Conservation (phyloP, 2,113 vertebrate genomes). For the Dryoscopus gambensis region DNA sequence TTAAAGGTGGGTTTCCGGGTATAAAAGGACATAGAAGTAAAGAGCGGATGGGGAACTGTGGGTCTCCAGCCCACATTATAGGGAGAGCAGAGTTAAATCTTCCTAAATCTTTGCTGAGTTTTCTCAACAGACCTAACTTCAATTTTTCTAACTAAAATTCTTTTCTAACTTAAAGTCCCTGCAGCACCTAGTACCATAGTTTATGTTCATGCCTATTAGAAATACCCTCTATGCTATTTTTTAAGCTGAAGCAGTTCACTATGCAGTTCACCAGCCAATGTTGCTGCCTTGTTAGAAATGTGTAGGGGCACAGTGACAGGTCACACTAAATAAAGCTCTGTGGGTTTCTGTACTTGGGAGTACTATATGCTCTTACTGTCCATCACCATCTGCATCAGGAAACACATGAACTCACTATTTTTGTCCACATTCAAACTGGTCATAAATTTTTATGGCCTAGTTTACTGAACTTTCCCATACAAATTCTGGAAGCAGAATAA, state of each 20-base stretch:
- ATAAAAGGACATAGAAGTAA: not conserved
- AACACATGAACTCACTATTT: conserved; percentile 9
- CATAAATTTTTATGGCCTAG: conserved; percentile 27
- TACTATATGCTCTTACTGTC: not conserved
- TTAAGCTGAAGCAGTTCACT: not conserved
- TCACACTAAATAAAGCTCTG: not conserved
- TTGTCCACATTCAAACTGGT: conserved; percentile 13
- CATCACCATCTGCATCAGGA: not conserved
- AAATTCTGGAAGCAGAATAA: conserved; percentile 52
- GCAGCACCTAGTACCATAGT: not conserved
- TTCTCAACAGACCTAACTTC: not conserved
- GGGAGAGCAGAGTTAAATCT: not conserved
- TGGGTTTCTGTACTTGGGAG: not conserved
- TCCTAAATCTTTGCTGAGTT: not conserved
- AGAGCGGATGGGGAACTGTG: not conserved
- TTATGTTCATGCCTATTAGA: not conserved
- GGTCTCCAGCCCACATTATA: not conserved
- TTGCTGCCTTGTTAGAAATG: not conserved
- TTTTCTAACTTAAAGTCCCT: not conserved
- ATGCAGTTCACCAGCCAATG: not conserved
- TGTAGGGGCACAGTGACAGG: not conserved
- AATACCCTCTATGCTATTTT: not conserved
- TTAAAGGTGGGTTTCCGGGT: not conserved
- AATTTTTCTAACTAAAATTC: not conserved
- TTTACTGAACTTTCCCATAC: conserved; percentile 49